Evolutionary conservation across 2,888 invertebrate species (phyloP), one percentile per base, ranked within the genome.

Genomic region (Nomada ferruginata): DNA sequence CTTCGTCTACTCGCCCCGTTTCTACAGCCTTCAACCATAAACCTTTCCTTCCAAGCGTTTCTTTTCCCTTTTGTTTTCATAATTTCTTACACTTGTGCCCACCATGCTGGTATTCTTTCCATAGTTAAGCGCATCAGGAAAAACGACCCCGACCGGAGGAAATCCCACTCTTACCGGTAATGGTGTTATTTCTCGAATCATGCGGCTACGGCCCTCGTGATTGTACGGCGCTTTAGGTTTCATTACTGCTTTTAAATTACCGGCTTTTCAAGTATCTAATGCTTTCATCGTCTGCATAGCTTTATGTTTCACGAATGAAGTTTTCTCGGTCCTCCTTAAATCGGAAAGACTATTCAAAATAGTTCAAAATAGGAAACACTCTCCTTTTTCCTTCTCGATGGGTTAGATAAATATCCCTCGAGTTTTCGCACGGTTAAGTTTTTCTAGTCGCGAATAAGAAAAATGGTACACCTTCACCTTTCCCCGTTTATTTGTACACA

Each of bases 51-150:
- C 47, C 20, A 13, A 7, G 29, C n/a, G 53, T 60, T 79, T 63
- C 65, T 44, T 61, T 63, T 15, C 5, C 60, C 26, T 26, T 71
- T 72, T 68, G 60, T 70, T 52, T 71, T 61, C 23, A 53, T 52
- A 64, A 65, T 66, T 71, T 71, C 70, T 65, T 47, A 42, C 47
- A 47, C 36, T 59, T 50, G 13, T 47, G 2, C 29, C 53, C 23
- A 3, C 2, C 44, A 10, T 42, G 11, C 29, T 2, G 18, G 20
- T 9, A 13, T 10, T 10, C 29, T 26, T 47, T 13, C n/a, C 13
- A n/a, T 20, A 9, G 20, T 55, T 23, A 63, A 57, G 71, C 18
- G 13, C 36, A 26, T 44, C 63, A 64, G 57, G 57, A 64, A 55
- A 57, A 64, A 57, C n/a, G 68, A 23, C 23, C 52, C 29, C 11